Conservation (phyloP, 2,113 vertebrate species). For the Prinia subflava region DNA sequence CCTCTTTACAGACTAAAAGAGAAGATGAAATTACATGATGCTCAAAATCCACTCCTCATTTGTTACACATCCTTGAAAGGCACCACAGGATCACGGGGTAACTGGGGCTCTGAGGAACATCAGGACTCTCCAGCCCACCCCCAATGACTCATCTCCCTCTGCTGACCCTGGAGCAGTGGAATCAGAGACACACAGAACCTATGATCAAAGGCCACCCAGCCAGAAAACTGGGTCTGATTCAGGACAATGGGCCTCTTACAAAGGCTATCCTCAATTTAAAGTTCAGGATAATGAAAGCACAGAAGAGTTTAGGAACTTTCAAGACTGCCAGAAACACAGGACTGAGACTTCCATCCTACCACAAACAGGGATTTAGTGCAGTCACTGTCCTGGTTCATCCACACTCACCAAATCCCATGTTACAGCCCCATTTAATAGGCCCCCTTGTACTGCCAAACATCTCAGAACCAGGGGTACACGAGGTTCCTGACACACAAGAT, state of each 20-base stretch:
- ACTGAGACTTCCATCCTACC: background rate
- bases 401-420: background rate
- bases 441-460: background rate
- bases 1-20: background rate
- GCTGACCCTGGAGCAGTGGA: background rate
- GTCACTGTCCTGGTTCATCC: background rate
- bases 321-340: background rate
- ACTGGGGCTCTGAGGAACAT: background rate
- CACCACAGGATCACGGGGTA: background rate
- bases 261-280: background rate
- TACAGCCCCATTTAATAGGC: background rate
- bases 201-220: background rate
- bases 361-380: background rate
- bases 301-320: background rate
- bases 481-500: background rate
- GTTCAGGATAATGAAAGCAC: background rate
- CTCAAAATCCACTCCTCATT: background rate
- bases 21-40: background rate
- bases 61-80: background rate
- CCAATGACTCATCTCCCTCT: background rate
- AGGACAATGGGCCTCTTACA: background rate
- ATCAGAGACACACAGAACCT: background rate
- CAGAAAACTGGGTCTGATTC: background rate
- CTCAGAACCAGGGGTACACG: rapidly evolving
- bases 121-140: background rate